Evolutionary conservation across 2,888 invertebrate genomes (phyloP).

Genomic region (Pinctada fucata): DNA sequence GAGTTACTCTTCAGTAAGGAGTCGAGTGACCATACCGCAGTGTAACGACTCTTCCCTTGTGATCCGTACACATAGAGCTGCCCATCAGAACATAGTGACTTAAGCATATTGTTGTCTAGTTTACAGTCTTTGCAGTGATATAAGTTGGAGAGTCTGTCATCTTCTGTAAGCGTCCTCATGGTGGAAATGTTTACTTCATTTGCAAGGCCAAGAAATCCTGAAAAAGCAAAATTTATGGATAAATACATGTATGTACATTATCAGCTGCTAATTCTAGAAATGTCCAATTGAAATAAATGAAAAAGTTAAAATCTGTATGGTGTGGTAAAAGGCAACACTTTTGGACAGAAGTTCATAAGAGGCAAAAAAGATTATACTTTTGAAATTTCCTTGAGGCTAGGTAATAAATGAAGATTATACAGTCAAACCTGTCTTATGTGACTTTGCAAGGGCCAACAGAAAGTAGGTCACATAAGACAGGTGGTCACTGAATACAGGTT

Average conservation of each 20-base stretch:
- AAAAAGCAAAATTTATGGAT: not conserved
- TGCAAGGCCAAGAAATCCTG: conserved; percentile 19
- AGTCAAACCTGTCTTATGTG: too few relatives aligned
- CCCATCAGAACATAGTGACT: not conserved
- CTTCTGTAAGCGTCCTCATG: conserved; percentile 7
- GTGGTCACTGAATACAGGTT: too few relatives aligned
- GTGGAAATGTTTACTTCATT: not conserved
- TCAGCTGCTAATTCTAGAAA: too few relatives aligned
- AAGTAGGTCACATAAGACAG: too few relatives aligned
- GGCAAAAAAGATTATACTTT: too few relatives aligned
- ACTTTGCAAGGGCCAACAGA: too few relatives aligned
- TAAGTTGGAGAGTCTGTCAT: conserved; percentile 31
- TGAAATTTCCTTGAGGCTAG: too few relatives aligned
- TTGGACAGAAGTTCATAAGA: too few relatives aligned
- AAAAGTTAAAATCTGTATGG: too few relatives aligned
- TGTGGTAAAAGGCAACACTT: too few relatives aligned
- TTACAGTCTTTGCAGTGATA: conserved; percentile 25
- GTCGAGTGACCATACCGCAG: conserved; percentile 51
- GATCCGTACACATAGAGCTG: conserved; percentile 49
- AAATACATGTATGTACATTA: not conserved
- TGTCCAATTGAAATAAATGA: too few relatives aligned
- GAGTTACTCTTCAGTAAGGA: conserved; percentile 55
- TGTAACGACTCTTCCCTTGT: conserved; percentile 62
- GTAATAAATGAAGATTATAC: too few relatives aligned
- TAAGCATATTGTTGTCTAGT: not conserved